phyloP scores from a whole-genome alignment of 2,888 invertebrate species.

The Dolichopus griseipennis region DNA sequence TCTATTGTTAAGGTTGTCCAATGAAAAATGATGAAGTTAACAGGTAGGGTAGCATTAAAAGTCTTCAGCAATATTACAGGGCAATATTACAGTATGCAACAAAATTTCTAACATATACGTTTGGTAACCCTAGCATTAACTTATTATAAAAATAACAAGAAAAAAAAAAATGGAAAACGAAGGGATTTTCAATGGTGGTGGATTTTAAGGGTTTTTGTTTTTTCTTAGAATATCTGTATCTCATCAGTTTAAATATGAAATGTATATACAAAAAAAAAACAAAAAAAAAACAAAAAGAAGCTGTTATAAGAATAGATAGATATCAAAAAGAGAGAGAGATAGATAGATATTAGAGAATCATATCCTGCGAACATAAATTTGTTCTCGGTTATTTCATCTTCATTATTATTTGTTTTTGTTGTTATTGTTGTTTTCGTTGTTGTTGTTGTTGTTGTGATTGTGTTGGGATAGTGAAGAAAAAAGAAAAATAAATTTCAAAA shows the following conservation, averaged over 20 bases:
- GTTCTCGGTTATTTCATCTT: background rate
- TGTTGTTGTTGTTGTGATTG: background rate
- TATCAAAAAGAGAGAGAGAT: background rate
- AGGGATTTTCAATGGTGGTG: no score
- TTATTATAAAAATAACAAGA: no score
- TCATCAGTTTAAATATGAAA: background rate
- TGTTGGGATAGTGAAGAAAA: background rate
- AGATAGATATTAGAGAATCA: background rate
- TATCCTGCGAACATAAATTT: background rate
- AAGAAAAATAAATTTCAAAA: background rate
- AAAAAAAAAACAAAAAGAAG: no score
- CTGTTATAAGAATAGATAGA: background rate
- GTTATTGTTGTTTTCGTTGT: background rate
- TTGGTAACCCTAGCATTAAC: no score
- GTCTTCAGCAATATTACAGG: no score
- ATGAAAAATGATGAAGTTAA: no score
- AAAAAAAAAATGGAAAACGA: no score
- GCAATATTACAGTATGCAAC: no score
- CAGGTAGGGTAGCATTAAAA: no score
- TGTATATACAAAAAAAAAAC: background rate
- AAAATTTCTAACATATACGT: no score
- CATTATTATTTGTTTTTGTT: background rate
- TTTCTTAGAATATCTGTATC: background rate
- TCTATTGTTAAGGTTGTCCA: no score
- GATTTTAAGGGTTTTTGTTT: no score